These are phyloP conservation scores for Beris chalybata DNA, from an alignment of 2,888 invertebrate genomes.

Conservation along the genomic window DNA sequence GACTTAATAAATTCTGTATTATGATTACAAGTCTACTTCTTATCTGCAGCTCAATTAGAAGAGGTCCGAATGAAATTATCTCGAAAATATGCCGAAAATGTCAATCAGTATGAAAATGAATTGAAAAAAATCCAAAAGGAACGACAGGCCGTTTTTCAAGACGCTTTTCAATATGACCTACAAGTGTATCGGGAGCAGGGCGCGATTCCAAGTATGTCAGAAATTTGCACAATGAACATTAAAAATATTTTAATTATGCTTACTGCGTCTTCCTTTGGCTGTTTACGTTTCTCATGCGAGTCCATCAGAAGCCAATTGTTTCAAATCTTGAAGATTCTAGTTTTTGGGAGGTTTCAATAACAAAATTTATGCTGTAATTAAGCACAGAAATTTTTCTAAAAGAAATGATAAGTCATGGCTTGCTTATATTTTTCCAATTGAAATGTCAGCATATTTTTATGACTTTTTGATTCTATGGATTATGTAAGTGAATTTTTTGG, in stretches of 20 bases:
- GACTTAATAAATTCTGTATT: too few species aligned
- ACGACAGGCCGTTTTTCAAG: conserved; percentile 69
- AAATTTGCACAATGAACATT: neutral
- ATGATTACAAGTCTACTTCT: neutral
- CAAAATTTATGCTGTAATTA: conserved; percentile 7
- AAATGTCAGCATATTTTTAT: too few species aligned
- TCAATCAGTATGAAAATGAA: conserved; percentile 60
- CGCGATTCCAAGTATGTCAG: conserved; percentile 61
- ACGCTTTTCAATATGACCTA: conserved; percentile 70
- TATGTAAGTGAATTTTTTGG: too few species aligned
- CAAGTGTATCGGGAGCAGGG: conserved; percentile 66
- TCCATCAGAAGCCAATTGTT: conserved; percentile 26
- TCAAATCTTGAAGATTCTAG: neutral
- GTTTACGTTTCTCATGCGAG: conserved; percentile 12
- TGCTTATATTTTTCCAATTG: too few species aligned
- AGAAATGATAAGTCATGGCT: too few species aligned
- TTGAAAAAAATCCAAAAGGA: conserved; percentile 63
- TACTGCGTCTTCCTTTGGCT: conserved; percentile 17
- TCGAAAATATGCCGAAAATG: conserved; percentile 61
- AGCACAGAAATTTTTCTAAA: too few species aligned
- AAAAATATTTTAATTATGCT: neutral
- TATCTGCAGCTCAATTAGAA: conserved; percentile 51
- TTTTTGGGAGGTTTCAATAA: neutral
- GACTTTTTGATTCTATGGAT: too few species aligned
- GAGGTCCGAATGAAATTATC: conserved; percentile 59